Evolutionary conservation across 2,113 vertebrate species (phyloP).

Genomic region (Micromys minutus): DNA sequence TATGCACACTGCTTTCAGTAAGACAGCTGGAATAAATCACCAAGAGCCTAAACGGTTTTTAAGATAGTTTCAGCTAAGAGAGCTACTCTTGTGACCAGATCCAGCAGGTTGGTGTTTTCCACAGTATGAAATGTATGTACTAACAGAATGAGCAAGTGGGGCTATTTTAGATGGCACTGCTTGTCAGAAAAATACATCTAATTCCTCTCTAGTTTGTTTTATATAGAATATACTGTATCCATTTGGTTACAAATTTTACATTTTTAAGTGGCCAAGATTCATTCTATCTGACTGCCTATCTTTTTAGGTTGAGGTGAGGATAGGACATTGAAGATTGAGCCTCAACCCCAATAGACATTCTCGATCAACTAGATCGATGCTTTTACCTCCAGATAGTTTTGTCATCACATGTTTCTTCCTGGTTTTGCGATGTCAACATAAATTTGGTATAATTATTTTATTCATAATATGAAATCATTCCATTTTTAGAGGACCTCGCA

Average conservation of each 20-base stretch:
- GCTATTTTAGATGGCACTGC: background rate
- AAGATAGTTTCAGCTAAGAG: slow-evolving; percentile 42
- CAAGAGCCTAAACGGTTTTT: background rate
- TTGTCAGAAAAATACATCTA: background rate
- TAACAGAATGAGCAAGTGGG: background rate
- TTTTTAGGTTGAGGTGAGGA: background rate
- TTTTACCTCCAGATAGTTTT: background rate
- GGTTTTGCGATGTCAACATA: background rate
- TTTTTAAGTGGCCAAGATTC: background rate
- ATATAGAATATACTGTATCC: background rate
- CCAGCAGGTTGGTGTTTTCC: background rate
- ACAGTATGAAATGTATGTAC: background rate
- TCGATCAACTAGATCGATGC: background rate
- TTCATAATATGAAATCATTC: slow-evolving; percentile 21
- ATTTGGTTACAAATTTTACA: background rate
- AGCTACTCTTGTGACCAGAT: background rate
- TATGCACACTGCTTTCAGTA: background rate
- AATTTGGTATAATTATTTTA: background rate
- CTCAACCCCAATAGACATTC: background rate
- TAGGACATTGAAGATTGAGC: background rate
- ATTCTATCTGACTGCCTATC: background rate
- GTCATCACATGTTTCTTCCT: background rate
- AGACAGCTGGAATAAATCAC: slow-evolving; percentile 18
- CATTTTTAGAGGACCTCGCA: slow-evolving; percentile 11
- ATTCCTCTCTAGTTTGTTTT: background rate